A percentile compares a stretch with the other conserved stretches of the same genome.
Conservation (phyloP, 1,140 invertebrate genomes). For the Sminthurinus signatus region DNA sequence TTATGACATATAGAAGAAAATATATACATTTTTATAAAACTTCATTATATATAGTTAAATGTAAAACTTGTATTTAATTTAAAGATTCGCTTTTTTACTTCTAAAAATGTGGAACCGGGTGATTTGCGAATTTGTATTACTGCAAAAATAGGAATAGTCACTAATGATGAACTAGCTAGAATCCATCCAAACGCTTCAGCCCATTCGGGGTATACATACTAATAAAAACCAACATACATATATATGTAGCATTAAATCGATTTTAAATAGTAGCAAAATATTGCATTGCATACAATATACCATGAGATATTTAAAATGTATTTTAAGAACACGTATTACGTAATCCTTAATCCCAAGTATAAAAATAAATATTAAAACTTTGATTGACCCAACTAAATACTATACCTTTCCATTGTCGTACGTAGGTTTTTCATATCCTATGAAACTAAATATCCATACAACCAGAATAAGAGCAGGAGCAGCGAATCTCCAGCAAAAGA, state of each 20-base stretch:
- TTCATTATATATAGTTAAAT: not conserved
- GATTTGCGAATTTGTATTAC: constrained; percentile 62
- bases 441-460: constrained; percentile 77
- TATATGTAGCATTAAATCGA: no score
- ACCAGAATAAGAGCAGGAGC: constrained; percentile 71
- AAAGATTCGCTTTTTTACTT: constrained; percentile 55
- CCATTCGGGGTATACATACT: no score
- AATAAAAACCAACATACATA: no score
- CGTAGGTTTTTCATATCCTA: constrained; percentile 74
- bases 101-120: constrained; percentile 60
- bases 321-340: no score
- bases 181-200: constrained; percentile 75
- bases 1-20: no score
- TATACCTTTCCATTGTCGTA: constrained; percentile 59
- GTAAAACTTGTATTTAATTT: no score
- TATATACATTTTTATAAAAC: constrained; percentile 20
- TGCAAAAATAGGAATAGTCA: constrained; percentile 79
- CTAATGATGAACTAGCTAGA: constrained; percentile 68
- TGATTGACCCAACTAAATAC: no score
- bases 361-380: no score
- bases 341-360: no score
- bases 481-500: constrained; percentile 74
- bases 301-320: no score
- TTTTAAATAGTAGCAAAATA: no score
- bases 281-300: no score